These are phyloP conservation scores for Rhinoraja longicauda DNA, from an alignment of 2,797 vertebrate species.

Conservation along the genomic window DNA sequence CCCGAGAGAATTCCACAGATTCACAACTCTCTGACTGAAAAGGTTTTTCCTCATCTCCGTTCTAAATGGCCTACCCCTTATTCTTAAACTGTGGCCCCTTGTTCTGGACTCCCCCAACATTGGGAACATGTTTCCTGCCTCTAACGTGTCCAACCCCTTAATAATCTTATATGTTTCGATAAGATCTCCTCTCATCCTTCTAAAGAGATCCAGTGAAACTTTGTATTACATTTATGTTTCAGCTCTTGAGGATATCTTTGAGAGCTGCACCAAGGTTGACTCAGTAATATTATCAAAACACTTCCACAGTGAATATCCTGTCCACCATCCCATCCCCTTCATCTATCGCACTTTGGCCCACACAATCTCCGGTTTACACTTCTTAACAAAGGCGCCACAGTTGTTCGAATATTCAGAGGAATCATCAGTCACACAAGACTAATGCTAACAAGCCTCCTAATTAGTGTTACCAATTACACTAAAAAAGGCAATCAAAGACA, in stretches of 20 bases:
- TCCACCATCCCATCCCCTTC: neutral
- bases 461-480: neutral
- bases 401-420: neutral
- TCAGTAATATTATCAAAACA: neutral
- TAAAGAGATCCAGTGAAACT: neutral
- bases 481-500: neutral
- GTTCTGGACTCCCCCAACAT: no score
- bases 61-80: no score
- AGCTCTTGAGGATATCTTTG: neutral
- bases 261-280: neutral
- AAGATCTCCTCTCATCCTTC: no score
- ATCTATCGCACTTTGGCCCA: neutral
- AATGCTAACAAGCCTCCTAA: neutral
- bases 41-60: no score
- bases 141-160: no score
- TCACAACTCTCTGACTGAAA: no score
- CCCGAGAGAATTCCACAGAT: no score
- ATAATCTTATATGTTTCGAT: no score
- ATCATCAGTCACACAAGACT: neutral
- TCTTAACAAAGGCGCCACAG: neutral
- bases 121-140: no score
- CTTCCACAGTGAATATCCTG: neutral
- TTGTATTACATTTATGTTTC: neutral
- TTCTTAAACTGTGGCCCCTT: no score
- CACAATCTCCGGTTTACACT: neutral